Conservation (phyloP, 2,797 vertebrate genomes). For the Pyrocephalus nanus region DNA sequence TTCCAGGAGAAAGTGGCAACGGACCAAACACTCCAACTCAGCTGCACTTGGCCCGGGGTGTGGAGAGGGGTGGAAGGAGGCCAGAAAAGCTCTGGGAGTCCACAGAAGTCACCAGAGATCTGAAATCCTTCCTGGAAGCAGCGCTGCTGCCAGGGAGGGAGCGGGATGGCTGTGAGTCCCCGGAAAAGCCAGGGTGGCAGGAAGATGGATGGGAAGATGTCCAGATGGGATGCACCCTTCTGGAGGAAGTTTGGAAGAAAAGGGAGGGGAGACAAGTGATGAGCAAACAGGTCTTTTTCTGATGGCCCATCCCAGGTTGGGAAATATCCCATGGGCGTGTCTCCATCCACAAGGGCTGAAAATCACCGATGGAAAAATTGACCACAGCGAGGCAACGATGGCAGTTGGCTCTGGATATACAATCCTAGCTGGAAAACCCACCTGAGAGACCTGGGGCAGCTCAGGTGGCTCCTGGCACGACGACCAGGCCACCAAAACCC, state of each 20-base stretch:
- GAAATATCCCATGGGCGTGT: not conserved
- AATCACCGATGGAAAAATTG: not conserved
- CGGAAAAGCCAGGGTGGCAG: not conserved
- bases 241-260: not conserved
- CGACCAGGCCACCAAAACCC: not conserved
- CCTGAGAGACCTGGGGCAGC: not conserved
- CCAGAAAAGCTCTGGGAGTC: not conserved
- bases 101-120: not conserved
- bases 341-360: not conserved
- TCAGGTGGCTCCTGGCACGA: not conserved
- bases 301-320: not conserved
- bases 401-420: not conserved
- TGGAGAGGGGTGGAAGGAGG: not conserved
- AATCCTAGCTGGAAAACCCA: not conserved
- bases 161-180: fast-evolving
- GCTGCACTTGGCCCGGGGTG: not conserved
- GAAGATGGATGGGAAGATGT: not conserved
- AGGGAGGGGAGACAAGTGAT: not conserved
- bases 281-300: not conserved
- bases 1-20: conserved; percentile 44
- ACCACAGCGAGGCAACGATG: not conserved
- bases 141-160: not conserved
- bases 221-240: fast-evolving
- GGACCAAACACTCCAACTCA: not conserved
- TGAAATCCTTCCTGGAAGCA: not conserved